Evolutionary conservation across 2,113 vertebrate genomes (phyloP).

Genomic region (Hystrix brachyura): DNA sequence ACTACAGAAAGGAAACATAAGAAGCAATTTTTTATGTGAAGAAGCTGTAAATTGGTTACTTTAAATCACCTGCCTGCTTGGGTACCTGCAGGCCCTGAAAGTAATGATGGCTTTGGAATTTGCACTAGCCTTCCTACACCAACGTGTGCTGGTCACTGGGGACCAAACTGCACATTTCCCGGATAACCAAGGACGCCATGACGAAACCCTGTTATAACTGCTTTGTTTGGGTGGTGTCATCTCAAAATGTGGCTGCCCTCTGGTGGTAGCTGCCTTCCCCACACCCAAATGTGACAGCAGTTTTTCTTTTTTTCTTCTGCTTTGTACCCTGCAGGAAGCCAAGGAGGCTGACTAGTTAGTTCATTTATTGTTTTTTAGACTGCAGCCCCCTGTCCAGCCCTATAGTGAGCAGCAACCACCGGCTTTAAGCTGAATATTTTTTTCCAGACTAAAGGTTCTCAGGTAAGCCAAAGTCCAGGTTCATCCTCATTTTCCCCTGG

Average conservation of each 20-base stretch:
- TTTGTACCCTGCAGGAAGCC: background rate
- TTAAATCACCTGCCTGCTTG: constrained; percentile 7
- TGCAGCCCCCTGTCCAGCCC: background rate
- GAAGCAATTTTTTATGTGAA: background rate
- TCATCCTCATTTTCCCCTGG: background rate
- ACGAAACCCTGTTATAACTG: background rate
- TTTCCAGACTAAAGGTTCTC: background rate
- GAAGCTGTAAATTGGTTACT: background rate
- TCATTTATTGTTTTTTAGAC: background rate
- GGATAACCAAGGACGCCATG: background rate
- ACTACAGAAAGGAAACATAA: background rate
- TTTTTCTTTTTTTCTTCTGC: too few relatives aligned
- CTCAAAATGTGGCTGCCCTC: constrained; percentile 69
- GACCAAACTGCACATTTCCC: background rate
- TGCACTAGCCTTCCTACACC: background rate
- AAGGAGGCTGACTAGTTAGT: background rate
- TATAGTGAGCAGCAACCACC: background rate
- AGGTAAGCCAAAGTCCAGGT: background rate
- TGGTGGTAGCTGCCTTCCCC: constrained; percentile 57
- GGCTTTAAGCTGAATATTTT: background rate
- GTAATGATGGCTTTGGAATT: background rate
- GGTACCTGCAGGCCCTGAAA: background rate
- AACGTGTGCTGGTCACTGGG: background rate
- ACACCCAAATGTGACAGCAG: background rate
- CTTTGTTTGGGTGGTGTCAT: background rate